Evolutionary conservation across 2,113 vertebrate species (phyloP), one percentile per base, ranked within the genome.

Genomic region (Alethe castanea): DNA sequence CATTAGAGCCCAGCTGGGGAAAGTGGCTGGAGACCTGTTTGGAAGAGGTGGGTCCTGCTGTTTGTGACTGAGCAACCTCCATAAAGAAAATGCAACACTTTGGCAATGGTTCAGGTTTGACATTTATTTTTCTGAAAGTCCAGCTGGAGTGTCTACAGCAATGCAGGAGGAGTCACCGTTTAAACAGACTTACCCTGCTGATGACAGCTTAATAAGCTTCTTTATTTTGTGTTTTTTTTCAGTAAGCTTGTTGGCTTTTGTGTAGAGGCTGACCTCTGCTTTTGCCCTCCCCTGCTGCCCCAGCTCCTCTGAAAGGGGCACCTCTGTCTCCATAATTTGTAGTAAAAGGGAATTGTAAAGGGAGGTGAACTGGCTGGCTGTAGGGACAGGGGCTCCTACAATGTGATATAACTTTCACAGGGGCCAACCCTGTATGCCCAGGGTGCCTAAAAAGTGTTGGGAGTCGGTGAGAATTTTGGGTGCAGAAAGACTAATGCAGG

Each of bases 161-260:
- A 57, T 64, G 87, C 67, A 57, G 60, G 86, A 92, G 78, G 71
- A 78, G 54, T 69, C 5, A n/a, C 64, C 53, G 59, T 97, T 96
- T 16, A 73, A 85, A 65, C 93, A 94, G 96, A 48, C 84, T 95
- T 93, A 96, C 72, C 64, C 86, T n/a, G 54, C 79, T 94, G 96
- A 93, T 94, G 95, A 95, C 90, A 90, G 94, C 96, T 97, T 97
- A 96, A 97, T 97, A 96, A 97, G 95, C 90, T 92, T 80, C 88
- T 97, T 94, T 95, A 96, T 96, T 97, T 96, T 94, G 95, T 95
- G 90, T 96, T 97, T 96, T 96, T 94, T 85, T 97, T 96, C 95
- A 91, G 65, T 74, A 87, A 92, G 94, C 95, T 97, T 97, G 95
- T 97, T 57, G 25, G 88, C 95, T 97, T 96, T 97, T 97, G 97